These are phyloP conservation scores for Euphonia xanthogaster DNA, from an alignment of 2,797 vertebrate genomes.

Conservation along the genomic window DNA sequence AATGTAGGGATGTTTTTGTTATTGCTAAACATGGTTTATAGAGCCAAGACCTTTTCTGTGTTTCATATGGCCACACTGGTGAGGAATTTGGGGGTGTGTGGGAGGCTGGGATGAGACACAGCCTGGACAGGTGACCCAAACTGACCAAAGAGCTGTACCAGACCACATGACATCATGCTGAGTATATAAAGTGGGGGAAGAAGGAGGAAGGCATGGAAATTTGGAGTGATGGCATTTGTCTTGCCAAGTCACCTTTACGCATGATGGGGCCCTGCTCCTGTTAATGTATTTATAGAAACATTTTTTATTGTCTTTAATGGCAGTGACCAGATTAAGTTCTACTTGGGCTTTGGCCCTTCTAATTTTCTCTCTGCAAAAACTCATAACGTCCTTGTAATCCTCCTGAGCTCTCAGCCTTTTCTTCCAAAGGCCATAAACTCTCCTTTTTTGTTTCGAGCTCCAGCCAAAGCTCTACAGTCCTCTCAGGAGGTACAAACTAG, in stretches of 20 bases:
- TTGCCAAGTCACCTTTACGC: not conserved
- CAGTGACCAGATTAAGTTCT: not conserved
- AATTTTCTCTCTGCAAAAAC: not conserved
- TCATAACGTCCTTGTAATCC: not conserved
- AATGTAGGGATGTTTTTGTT: not conserved
- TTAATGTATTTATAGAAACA: not conserved
- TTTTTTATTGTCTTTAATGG: not conserved
- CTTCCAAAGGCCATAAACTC: not conserved
- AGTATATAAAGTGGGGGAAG: not conserved
- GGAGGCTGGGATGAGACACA: not conserved
- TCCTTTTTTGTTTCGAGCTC: not conserved
- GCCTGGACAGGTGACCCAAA: fast-evolving
- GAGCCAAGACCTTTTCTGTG: not conserved
- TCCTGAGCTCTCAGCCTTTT: not conserved
- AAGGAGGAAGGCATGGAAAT: not conserved
- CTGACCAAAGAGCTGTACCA: not conserved
- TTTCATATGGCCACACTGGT: not conserved
- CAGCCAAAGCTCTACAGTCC: not conserved
- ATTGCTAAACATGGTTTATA: not conserved
- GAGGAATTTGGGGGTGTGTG: not conserved
- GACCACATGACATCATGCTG: not conserved
- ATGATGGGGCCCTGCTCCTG: not conserved
- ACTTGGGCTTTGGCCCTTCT: not conserved
- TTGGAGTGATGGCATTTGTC: not conserved
- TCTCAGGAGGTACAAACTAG: not conserved